Evolutionary conservation across 1,140 invertebrate genomes (phyloP).

Genomic region (Meloidogyne exigua): DNA sequence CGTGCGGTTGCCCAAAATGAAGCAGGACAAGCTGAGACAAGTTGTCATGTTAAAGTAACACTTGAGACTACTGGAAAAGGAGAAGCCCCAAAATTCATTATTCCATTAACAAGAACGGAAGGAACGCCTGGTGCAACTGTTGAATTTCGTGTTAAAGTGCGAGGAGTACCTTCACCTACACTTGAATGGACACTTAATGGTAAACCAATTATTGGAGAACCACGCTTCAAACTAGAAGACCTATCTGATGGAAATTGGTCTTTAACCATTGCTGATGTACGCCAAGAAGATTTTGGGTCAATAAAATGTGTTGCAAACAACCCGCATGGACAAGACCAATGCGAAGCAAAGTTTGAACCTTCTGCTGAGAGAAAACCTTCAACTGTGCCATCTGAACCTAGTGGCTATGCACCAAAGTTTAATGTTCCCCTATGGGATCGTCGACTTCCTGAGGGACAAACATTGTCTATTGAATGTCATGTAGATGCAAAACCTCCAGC

Average conservation of each 20-base stretch:
- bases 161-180: constrained; percentile 54
- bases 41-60: constrained; percentile 51
- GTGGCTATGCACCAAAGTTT: constrained; percentile 58
- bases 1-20: constrained; percentile 57
- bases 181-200: constrained; percentile 54
- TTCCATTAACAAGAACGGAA: constrained; percentile 48
- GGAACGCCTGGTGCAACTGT: constrained; percentile 50
- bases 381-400: constrained; percentile 30
- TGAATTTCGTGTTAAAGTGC: constrained; percentile 60
- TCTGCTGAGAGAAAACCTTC: constrained; percentile 35
- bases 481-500: constrained; percentile 62
- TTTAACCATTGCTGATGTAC: constrained; percentile 58
- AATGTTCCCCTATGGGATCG: constrained; percentile 63
- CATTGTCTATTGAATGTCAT: constrained; percentile 60
- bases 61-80: constrained; percentile 44
- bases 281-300: constrained; percentile 65
- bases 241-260: constrained; percentile 60
- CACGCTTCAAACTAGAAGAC: constrained; percentile 51
- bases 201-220: constrained; percentile 40
- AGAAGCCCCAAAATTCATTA: constrained; percentile 58
- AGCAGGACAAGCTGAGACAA: constrained; percentile 44
- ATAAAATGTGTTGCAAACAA: constrained; percentile 65
- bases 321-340: constrained; percentile 64
- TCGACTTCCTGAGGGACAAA: constrained; percentile 55
- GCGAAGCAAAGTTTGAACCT: constrained; percentile 57